These are phyloP conservation scores for Rhamphomyia laevipes DNA, from an alignment of 2,888 invertebrate genomes.

Conservation along the genomic window DNA sequence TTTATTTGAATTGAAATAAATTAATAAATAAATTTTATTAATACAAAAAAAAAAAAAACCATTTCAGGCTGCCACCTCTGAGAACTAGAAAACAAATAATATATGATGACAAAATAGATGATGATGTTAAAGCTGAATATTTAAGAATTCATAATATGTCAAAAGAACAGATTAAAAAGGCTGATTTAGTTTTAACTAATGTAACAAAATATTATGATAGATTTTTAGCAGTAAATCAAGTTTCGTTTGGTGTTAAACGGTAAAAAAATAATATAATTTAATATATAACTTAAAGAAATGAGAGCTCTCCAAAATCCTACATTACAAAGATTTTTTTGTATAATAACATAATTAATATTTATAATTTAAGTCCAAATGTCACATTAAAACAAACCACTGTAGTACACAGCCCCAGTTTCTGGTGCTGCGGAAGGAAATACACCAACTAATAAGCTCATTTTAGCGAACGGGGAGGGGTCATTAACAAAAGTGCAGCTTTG, in stretches of 20 bases:
- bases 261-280: constrained; percentile 14
- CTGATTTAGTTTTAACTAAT: constrained; percentile 48
- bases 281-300: too few relatives aligned
- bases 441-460: too few relatives aligned
- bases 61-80: constrained; percentile 17
- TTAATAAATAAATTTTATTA: background rate
- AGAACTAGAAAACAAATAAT: constrained; percentile 22
- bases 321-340: too few relatives aligned
- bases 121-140: constrained; percentile 47
- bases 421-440: too few relatives aligned
- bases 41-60: background rate
- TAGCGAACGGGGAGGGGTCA: too few relatives aligned
- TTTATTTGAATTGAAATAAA: background rate
- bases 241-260: constrained; percentile 43
- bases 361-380: too few relatives aligned
- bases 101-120: constrained; percentile 19
- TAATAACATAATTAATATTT: too few relatives aligned
- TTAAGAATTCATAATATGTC: constrained; percentile 38
- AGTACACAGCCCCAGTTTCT: too few relatives aligned
- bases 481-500: too few relatives aligned
- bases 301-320: too few relatives aligned
- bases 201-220: constrained; percentile 65
- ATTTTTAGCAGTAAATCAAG: constrained; percentile 66
- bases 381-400: too few relatives aligned
- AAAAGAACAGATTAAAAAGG: constrained; percentile 28